Evolutionary conservation across 2,888 invertebrate genomes (phyloP).

Genomic region (Leucophenga maculata): DNA sequence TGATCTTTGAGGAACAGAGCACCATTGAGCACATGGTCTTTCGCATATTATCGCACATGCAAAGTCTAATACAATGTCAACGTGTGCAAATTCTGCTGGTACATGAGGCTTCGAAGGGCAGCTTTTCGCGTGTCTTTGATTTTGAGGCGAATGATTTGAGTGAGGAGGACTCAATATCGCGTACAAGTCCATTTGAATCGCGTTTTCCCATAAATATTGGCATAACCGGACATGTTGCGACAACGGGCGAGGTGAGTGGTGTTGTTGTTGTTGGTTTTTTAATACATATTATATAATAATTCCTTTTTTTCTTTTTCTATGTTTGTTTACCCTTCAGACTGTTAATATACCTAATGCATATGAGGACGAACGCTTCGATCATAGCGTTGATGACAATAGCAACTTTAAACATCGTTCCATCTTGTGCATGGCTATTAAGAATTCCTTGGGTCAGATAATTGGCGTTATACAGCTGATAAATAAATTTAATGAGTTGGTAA

Average conservation of each 20-base stretch:
- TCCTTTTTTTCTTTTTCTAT: neutral
- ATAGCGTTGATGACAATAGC: constrained; percentile 86
- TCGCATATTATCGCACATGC: constrained; percentile 93
- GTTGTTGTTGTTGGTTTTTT: neutral
- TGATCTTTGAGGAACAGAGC: constrained; percentile 97
- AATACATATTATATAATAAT: neutral
- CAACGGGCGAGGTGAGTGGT: constrained; percentile 89
- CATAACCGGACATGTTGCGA: constrained; percentile 94
- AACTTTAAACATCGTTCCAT: constrained; percentile 91
- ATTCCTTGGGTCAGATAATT: constrained; percentile 91
- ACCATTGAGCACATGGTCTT: constrained; percentile 96
- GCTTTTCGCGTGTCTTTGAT: constrained; percentile 95
- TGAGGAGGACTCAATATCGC: constrained; percentile 84
- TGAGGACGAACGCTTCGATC: constrained; percentile 89
- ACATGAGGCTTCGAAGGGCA: constrained; percentile 91
- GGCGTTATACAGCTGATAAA: constrained; percentile 94
- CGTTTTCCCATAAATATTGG: constrained; percentile 96
- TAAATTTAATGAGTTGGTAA: constrained; percentile 87
- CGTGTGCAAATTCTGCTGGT: constrained; percentile 94
- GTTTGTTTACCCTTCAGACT: too few species aligned
- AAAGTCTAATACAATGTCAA: constrained; percentile 94
- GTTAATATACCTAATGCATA: constrained; percentile 93
- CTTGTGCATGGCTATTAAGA: constrained; percentile 96
- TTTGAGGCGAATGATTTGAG: constrained; percentile 91
- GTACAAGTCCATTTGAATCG: constrained; percentile 91